phyloP scores from a whole-genome alignment of 2,888 invertebrate species.

The Arrhopalites spinosus region DNA sequence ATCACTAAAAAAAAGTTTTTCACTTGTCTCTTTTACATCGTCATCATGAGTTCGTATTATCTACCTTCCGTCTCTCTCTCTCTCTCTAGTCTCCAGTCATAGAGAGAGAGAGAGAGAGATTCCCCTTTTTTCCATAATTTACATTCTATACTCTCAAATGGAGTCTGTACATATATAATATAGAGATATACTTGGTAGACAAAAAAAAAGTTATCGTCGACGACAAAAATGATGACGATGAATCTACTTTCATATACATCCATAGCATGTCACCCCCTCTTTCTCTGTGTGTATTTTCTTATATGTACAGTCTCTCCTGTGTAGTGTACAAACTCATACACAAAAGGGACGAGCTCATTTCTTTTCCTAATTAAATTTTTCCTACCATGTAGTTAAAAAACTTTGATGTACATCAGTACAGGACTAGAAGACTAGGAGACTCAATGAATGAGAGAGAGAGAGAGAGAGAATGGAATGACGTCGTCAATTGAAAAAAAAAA shows the following conservation, averaged over 20 bases:
- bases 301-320: neutral
- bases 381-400: neutral
- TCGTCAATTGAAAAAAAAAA: neutral
- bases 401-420: neutral
- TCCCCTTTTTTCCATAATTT: slow-evolving; percentile 22
- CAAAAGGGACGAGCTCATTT: slow-evolving; percentile 16
- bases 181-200: too few species aligned
- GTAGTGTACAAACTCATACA: too few species aligned
- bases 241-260: neutral
- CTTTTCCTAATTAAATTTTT: slow-evolving; percentile 23
- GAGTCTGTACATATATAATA: neutral
- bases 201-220: too few species aligned
- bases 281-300: neutral
- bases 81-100: neutral
- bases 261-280: neutral
- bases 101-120: neutral
- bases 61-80: slow-evolving; percentile 22
- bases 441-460: too few species aligned
- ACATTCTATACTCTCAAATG: neutral
- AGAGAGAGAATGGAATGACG: too few species aligned
- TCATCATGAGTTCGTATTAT: neutral
- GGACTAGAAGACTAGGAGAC: neutral
- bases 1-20: neutral
- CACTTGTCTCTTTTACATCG: neutral
- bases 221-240: too few species aligned